These are phyloP conservation scores for Morinoia aosen DNA, from an alignment of 2,888 invertebrate species.

Conservation along the genomic window DNA sequence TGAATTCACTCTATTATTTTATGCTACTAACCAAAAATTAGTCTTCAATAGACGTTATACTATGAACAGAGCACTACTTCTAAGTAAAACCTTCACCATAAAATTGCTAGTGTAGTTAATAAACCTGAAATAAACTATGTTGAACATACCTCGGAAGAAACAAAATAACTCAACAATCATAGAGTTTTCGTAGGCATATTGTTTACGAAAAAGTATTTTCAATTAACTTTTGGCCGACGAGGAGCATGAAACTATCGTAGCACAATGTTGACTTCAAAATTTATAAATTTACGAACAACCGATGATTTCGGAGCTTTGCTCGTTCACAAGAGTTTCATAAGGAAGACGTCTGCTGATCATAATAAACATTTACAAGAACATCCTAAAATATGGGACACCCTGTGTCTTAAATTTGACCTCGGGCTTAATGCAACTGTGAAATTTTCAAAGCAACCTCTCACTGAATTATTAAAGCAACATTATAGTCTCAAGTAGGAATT, in stretches of 20 bases:
- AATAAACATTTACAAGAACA: not conserved
- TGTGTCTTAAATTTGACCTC: not conserved
- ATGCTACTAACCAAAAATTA: no score
- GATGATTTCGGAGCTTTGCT: not conserved
- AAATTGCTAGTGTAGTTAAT: not conserved
- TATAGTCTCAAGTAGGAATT: not conserved
- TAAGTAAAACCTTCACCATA: no score
- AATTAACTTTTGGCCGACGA: no score
- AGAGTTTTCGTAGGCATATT: not conserved
- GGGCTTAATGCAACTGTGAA: not conserved
- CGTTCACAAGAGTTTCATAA: not conserved
- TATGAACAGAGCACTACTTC: no score
- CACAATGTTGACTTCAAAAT: no score
- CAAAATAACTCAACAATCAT: not conserved
- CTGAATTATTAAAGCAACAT: not conserved
- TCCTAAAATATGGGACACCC: not conserved
- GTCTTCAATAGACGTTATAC: no score
- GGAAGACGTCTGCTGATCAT: not conserved
- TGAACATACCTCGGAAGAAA: not conserved
- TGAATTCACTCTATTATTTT: no score
- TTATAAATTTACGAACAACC: no score
- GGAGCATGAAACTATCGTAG: no score
- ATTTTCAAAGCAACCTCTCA: not conserved
- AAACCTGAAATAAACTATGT: not conserved
- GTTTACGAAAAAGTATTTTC: not conserved